phyloP scores from a whole-genome alignment of 2,113 vertebrate genomes.

The Halcyon senegalensis region DNA sequence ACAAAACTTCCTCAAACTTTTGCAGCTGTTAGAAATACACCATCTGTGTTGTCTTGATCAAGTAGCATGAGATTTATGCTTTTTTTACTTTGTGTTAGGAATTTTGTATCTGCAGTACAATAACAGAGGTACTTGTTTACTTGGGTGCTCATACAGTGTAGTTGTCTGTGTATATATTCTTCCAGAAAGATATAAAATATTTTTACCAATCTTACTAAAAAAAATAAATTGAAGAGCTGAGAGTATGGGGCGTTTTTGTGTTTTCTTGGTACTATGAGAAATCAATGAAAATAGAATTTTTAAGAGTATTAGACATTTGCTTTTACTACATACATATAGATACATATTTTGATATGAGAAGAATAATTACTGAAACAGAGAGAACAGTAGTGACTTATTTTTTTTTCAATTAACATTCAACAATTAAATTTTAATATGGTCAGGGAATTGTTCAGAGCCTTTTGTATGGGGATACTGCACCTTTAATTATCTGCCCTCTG shows the following conservation, averaged over 20 bases:
- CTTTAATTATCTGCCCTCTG: slow-evolving; percentile 86
- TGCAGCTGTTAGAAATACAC: background rate
- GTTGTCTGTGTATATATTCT: background rate
- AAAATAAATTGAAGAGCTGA: background rate
- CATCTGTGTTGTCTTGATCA: background rate
- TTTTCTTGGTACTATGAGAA: background rate
- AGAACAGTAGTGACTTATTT: slow-evolving; percentile 72
- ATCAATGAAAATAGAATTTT: background rate
- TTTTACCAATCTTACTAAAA: background rate
- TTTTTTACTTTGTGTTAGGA: background rate
- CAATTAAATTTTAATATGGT: slow-evolving; percentile 87
- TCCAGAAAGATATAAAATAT: background rate
- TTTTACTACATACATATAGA: slow-evolving; percentile 29
- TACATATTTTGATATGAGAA: slow-evolving; percentile 69
- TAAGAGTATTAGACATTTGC: background rate
- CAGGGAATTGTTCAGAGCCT: slow-evolving; percentile 83
- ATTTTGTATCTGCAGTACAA: background rate
- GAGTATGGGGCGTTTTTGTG: background rate
- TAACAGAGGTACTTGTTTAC: background rate
- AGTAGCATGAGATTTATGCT: background rate
- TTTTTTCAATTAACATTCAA: slow-evolving; percentile 86
- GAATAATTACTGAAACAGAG: slow-evolving; percentile 78
- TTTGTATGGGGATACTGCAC: slow-evolving; percentile 82
- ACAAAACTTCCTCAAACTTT: background rate
- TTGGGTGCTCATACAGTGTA: background rate